These are phyloP conservation scores for Noctua fimbriata DNA, from an alignment of 2,888 invertebrate genomes.

Conservation along the genomic window DNA sequence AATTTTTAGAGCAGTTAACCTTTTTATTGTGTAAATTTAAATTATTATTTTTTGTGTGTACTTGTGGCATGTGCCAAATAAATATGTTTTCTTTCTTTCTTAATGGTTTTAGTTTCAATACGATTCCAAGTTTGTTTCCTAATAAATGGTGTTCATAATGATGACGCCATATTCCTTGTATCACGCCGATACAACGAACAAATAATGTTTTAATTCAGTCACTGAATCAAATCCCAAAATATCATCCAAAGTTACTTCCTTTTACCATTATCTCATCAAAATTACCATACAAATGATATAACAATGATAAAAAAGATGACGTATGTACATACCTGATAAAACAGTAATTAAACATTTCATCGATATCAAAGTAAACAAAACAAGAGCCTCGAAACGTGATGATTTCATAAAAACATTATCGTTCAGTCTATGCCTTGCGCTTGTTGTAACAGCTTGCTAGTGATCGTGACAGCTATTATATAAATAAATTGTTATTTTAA, in stretches of 20 bases:
- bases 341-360: slow-evolving; percentile 32
- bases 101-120: too few relatives aligned
- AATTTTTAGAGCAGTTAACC: background rate
- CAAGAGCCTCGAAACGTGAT: slow-evolving; percentile 26
- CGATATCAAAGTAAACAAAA: slow-evolving; percentile 54
- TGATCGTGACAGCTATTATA: slow-evolving; percentile 14
- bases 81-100: too few relatives aligned
- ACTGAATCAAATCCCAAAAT: background rate
- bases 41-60: too few relatives aligned
- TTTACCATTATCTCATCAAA: background rate
- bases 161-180: background rate
- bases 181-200: background rate
- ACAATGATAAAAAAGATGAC: slow-evolving; percentile 25
- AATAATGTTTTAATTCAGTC: background rate
- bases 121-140: too few relatives aligned
- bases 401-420: slow-evolving; percentile 54
- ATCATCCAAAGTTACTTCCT: background rate
- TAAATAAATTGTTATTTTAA: slow-evolving; percentile 9
- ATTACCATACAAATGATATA: slow-evolving; percentile 4
- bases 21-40: too few relatives aligned
- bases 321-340: slow-evolving; percentile 9
- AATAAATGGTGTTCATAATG: background rate
- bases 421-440: slow-evolving; percentile 34
- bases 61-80: too few relatives aligned
- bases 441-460: slow-evolving; percentile 45